phyloP scores from a whole-genome alignment of 2,888 invertebrate genomes.

The Branchipolynoe longqiensis region DNA sequence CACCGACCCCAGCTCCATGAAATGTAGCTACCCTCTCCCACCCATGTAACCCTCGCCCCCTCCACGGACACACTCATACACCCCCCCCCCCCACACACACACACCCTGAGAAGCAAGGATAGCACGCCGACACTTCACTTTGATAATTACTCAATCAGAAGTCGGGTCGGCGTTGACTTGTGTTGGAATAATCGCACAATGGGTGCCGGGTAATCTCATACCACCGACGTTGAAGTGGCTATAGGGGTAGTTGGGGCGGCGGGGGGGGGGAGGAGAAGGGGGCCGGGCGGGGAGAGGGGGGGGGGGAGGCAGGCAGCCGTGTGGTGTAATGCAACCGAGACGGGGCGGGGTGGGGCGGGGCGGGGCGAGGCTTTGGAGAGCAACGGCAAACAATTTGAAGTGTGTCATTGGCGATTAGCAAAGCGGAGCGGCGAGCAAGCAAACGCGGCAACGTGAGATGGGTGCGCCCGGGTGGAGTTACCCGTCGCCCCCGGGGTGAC shows the following conservation, averaged over 20 bases:
- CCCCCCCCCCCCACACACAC: not conserved
- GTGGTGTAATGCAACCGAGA: too few relatives aligned
- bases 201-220: not conserved
- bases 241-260: too few relatives aligned
- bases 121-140: too few relatives aligned
- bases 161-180: not conserved
- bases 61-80: not conserved
- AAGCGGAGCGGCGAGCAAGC: conserved; percentile 16
- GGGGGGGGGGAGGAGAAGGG: too few relatives aligned
- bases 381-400: conserved; percentile 48
- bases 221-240: conserved; percentile 38
- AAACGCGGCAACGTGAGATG: not conserved
- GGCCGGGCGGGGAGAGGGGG: too few relatives aligned
- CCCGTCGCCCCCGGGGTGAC: not conserved
- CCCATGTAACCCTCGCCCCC: too few relatives aligned
- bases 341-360: too few relatives aligned
- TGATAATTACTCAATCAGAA: not conserved
- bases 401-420: conserved; percentile 45
- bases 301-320: too few relatives aligned
- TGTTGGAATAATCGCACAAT: not conserved
- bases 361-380: conserved; percentile 14
- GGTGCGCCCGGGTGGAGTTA: not conserved
- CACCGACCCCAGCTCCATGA: too few relatives aligned
- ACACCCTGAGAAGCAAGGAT: not conserved
- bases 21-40: too few relatives aligned